Evolutionary conservation across 2,797 vertebrate genomes (phyloP), one percentile per base, ranked within the genome.

Genomic region (Notolepis coatsorum): DNA sequence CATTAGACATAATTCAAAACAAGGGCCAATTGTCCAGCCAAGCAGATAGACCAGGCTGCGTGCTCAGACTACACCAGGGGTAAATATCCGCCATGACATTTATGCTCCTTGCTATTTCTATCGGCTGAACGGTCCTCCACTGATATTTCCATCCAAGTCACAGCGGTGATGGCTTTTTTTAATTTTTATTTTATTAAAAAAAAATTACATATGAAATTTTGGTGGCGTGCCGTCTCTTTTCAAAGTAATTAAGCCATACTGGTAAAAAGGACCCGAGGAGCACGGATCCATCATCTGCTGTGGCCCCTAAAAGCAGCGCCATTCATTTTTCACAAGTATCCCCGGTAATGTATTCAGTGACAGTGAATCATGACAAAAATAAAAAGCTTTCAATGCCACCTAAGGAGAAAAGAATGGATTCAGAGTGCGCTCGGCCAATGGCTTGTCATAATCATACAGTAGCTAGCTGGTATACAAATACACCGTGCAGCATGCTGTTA

Each of bases 31-130:
- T 48, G 80, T 76, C 85, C 84, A 80, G 81, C 76, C 82, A 74
- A 82, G 88, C 83, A 74, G 68, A 88, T 71, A 85, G 77, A 89
- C 55, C 53, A 82, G 75, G 51, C 79, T 83, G 80, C n/a, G 57
- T 86, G 80, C 86, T 87, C 65, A 70, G 75, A 81, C 71, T 41
- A 41, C 55, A 69, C 79, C 68, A 84, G 68, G 73, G 83, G 82
- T 82, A 82, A 85, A 90, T 88, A 89, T 83, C 81, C 81, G 67
- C 78, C 60, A 43, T 89, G 88, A 89, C 90, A 92, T 92, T 92
- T 89, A 81, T 75, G 82, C 72, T 79, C 70, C 67, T 59, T 61
- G 48, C 48, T 66, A 69, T 87, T 85, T 87, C 71, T 68, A 73
- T 73, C 37, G 42, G 82, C 75, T 81, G 69, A 84, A 72, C 68